Base-by-base conservation (phyloP, 2,797 vertebrate genomes). In the Enteromius paludinosus region DNA sequence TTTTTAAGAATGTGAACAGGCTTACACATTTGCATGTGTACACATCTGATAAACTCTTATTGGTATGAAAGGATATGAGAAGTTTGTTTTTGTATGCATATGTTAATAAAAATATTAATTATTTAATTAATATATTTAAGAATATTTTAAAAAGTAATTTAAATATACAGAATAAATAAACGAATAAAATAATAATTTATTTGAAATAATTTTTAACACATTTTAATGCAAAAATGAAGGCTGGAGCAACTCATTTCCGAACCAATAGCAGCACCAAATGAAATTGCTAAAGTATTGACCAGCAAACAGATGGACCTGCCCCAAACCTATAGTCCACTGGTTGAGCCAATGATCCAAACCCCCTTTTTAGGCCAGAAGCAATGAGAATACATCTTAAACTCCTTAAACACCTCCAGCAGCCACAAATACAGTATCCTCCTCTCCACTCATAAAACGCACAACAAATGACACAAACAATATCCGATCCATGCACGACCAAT, bases 1-100 rank as follows among this genome's bases (percentile, higher is more conserved):
- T 69, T 30, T 17, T 15, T 70, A 56, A 2, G 25, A 30, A 30
- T 9, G 15, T 18, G 8, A 47, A 3, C 18, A 70, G 28, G 15
- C 43, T 28, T 84, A 81, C 84, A 86, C 85, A 87, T 90, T 86
- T 90, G 85, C 20, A 4, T 9, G n/a, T 10, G 11, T n/a, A n/a
- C 20, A 56, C 52, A 11, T 90, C 86, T 90, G 89, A 84, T 91
- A 89, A 86, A 88, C 83, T 88, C 20, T 52, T 20, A 52, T 9
- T 3, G 43, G 23, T 47, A 18, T 47, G 2, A 8, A 6, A 70
- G 14, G 8, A 70, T 15, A 30, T 28, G 43, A 30, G 25, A 8
- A 18, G 1, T 0, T 11, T 9, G 3, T 30, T 17, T 71, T 49
- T 71, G 5, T 33, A 68, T 68, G 35, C 35, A 41, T 2, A 41